Evolutionary conservation across 2,113 vertebrate genomes (phyloP).

Genomic region (Poecile atricapillus): DNA sequence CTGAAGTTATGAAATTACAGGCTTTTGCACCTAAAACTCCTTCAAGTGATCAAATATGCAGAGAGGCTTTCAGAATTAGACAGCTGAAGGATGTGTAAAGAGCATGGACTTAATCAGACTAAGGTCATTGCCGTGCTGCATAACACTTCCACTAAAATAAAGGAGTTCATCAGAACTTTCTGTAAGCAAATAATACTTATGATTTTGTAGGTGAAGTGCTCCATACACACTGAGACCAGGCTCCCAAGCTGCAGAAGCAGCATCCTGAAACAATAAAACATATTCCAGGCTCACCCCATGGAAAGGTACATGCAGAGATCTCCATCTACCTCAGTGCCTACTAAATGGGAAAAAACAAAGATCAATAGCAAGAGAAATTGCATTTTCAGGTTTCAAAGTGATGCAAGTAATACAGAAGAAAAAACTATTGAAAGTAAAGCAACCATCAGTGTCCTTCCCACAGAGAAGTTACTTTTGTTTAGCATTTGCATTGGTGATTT

Average conservation of each 20-base stretch:
- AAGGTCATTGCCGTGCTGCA: neutral
- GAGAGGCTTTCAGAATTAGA: neutral
- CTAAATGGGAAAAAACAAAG: constrained; percentile 47
- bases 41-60: neutral
- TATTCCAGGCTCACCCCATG: neutral
- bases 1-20: neutral
- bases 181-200: neutral
- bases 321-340: neutral
- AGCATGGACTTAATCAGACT: neutral
- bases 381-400: constrained; percentile 26
- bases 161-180: neutral
- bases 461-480: neutral
- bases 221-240: neutral
- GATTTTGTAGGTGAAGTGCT: neutral
- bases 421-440: neutral
- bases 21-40: neutral
- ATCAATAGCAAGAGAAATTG: constrained; percentile 53
- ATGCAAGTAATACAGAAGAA: constrained; percentile 15
- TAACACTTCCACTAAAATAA: neutral
- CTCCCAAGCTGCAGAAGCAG: neutral
- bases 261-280: neutral
- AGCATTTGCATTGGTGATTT: constrained; percentile 1
- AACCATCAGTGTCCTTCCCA: neutral
- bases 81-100: neutral
- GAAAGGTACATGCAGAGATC: neutral